These are phyloP conservation scores for Palaemon carinicauda DNA, from an alignment of 1,140 invertebrate genomes.

Conservation along the genomic window DNA sequence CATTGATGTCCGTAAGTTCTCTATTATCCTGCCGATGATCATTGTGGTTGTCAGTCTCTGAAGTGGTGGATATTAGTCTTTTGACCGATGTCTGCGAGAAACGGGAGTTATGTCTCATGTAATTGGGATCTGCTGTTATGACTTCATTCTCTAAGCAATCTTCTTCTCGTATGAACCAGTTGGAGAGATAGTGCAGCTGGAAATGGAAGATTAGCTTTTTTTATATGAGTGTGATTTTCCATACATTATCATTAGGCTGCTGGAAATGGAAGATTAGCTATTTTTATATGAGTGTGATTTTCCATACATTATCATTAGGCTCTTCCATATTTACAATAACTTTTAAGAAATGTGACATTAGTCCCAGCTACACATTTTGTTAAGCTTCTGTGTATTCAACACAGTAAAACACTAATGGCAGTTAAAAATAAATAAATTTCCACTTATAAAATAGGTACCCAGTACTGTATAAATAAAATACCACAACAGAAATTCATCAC, in stretches of 20 bases:
- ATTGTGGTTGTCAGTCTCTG: conserved; percentile 18
- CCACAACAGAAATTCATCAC: no score
- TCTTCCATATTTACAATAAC: no score
- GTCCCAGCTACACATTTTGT: no score
- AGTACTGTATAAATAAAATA: no score
- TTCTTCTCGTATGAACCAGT: conserved; percentile 34
- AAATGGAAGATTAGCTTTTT: neutral
- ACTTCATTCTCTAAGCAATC: neutral
- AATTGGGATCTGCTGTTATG: neutral
- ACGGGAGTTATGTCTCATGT: neutral
- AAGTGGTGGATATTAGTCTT: conserved; percentile 18
- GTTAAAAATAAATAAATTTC: no score
- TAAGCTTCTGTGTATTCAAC: no score
- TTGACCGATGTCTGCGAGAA: conserved; percentile 39
- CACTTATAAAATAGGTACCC: no score
- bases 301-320: no score
- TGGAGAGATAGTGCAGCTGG: conserved; percentile 35
- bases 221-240: neutral
- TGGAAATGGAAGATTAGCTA: neutral
- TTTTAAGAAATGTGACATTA: no score
- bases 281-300: neutral
- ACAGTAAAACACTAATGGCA: no score
- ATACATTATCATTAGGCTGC: no score
- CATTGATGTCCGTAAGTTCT: conserved; percentile 28
- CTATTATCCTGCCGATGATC: neutral